Evolutionary conservation across 1,140 invertebrate genomes (phyloP), one percentile per base, ranked within the genome.

Genomic region (Phymorhynchus buccinoides): DNA sequence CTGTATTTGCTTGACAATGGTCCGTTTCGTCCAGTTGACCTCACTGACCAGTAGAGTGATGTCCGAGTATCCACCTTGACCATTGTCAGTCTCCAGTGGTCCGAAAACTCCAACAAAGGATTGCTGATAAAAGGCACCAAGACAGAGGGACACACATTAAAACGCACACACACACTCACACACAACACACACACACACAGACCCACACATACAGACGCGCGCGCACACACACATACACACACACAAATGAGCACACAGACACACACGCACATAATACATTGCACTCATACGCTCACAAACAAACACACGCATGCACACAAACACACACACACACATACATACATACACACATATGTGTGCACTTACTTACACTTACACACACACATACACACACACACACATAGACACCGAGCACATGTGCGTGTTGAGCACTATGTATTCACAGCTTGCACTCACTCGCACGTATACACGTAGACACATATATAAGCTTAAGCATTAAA

Each of bases 1-100:
- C 93, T 95, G 96, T 85, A 95, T 93, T 0, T 96, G 96, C 88
- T 96, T 96, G 88, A 94, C 95, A 32, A 93, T 94, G 90, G 96
- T 95, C 3, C 91, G 89, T 42, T 88, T 75, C 44, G 87, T 68
- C 44, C 89, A 86, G 18, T 71, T 62, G 18, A 84, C 52, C 30
- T 87, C 77, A 39, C 85, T 87, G 78, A 90, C 77, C 48, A 37
- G 39, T 18, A 90, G 66, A 16, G 86, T 86, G 52, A 90, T 39
- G 14, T 87, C 75, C 56, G 6, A 16, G 48, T 89, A 89, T 22
- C 73, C 68, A 37, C 80, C 68, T 16, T 85, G 83, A 27, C 87
- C 85, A 18, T 32, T 32, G 12, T 16, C 27, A 7, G 27, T 52
- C 39, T 86, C 78, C 35, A 89, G 42, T 3, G 80, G 22, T 66